These are phyloP conservation scores for Umimayanthus chanpuru DNA, from an alignment of 92 coral and sea anemone genomes.

Conservation along the genomic window DNA sequence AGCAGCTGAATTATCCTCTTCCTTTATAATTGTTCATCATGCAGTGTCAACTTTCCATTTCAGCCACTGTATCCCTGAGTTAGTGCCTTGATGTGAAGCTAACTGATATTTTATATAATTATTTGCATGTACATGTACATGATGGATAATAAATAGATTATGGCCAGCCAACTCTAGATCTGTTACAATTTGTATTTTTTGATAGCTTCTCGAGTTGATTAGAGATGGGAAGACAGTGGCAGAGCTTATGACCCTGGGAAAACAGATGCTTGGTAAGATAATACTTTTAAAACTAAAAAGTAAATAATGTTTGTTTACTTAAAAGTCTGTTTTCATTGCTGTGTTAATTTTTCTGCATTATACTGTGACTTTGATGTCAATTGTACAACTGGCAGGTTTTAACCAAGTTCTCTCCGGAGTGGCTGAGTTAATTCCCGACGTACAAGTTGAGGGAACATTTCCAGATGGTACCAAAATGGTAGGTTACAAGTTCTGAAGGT, in stretches of 20 bases:
- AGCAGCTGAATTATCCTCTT: too few species aligned
- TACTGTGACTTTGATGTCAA: not conserved
- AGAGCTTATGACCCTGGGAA: conserved; percentile 63
- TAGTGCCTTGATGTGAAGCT: too few species aligned
- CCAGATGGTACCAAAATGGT: conserved; percentile 82
- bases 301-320: not conserved
- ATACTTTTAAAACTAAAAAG: not conserved
- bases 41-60: too few species aligned
- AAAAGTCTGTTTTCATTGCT: not conserved
- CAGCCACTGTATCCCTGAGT: too few species aligned
- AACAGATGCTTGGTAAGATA: conserved; percentile 61
- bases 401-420: conserved; percentile 70
- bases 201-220: conserved; percentile 71
- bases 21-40: too few species aligned
- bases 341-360: too few species aligned
- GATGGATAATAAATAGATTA: too few species aligned
- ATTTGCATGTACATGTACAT: too few species aligned
- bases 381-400: conserved; percentile 40
- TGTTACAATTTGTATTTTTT: not conserved
- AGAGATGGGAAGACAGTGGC: conserved; percentile 74
- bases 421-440: conserved; percentile 53
- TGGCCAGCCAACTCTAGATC: too few species aligned
- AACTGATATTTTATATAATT: too few species aligned
- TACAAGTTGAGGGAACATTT: conserved; percentile 75
- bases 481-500: not conserved